A percentile compares a stretch with the other conserved stretches of the same genome.
phyloP scores from a whole-genome alignment of 2,797 vertebrate species.

The Hydrocynus forskahlii region DNA sequence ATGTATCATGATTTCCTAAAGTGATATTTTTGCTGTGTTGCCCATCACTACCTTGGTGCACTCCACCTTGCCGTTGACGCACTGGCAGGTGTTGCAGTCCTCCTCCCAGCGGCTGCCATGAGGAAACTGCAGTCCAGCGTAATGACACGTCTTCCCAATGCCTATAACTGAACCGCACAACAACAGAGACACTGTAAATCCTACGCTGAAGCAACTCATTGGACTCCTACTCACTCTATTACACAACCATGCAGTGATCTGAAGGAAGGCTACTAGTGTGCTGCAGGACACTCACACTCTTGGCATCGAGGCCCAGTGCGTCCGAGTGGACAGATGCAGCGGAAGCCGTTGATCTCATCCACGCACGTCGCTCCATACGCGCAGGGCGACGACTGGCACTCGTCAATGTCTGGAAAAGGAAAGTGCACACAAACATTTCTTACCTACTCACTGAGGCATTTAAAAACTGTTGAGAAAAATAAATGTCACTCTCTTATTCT shows the following conservation, averaged over 20 bases:
- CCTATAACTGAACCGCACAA: slow-evolving; percentile 81
- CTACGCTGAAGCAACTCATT: not conserved
- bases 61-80: slow-evolving; percentile 85
- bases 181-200: slow-evolving; percentile 40
- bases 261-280: not conserved
- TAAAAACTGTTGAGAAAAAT: not conserved
- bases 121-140: slow-evolving; percentile 85
- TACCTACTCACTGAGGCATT: not conserved
- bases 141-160: slow-evolving; percentile 87
- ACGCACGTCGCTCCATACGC: slow-evolving; percentile 94
- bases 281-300: slow-evolving; percentile 82
- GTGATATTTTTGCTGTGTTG: no score
- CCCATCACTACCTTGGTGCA: slow-evolving; percentile 88
- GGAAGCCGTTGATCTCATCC: slow-evolving; percentile 94
- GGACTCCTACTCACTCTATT: not conserved
- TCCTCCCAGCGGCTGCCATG: slow-evolving; percentile 93
- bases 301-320: slow-evolving; percentile 89
- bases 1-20: no score
- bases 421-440: slow-evolving; percentile 1
- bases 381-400: slow-evolving; percentile 97
- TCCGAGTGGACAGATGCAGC: slow-evolving; percentile 90
- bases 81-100: slow-evolving; percentile 93
- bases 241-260: not conserved
- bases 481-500: not conserved
- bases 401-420: slow-evolving; percentile 86